Conservation (phyloP, 1,140 invertebrate genomes). For the Zaprionus taronus region DNA sequence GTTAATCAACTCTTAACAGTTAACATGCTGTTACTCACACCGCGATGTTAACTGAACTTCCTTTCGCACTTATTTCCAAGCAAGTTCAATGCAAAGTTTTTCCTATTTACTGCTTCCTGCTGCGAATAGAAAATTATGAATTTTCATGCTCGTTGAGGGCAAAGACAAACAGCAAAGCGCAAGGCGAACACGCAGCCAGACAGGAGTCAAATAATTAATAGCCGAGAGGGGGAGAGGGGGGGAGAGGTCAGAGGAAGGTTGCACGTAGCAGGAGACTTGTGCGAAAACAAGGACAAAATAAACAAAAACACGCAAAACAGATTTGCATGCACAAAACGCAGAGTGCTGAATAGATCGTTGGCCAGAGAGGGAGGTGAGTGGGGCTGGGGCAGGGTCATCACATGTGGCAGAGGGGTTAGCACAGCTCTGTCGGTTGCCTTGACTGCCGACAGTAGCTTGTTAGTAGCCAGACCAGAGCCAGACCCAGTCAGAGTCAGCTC, state of each 20-base stretch:
- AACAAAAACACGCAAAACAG: slow-evolving; percentile 68
- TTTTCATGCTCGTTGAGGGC: slow-evolving; percentile 52
- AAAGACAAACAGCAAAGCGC: slow-evolving; percentile 61
- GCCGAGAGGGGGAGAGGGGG: slow-evolving; percentile 24
- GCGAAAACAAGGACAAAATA: slow-evolving; percentile 48
- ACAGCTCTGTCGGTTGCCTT: slow-evolving; percentile 62
- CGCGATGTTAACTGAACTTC: background rate
- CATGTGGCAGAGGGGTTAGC: slow-evolving; percentile 28
- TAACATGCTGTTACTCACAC: background rate
- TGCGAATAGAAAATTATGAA: slow-evolving; percentile 61
- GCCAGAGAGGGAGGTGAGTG: background rate
- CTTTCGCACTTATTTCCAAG: background rate
- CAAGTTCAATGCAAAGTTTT: slow-evolving; percentile 3
- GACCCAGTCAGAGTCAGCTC: slow-evolving; percentile 12
- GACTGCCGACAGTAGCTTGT: slow-evolving; percentile 74
- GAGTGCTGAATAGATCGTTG: slow-evolving; percentile 39
- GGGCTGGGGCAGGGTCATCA: background rate
- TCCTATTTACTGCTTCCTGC: background rate
- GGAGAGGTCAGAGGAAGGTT: slow-evolving; percentile 8
- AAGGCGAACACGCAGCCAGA: slow-evolving; percentile 61
- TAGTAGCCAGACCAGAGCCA: slow-evolving; percentile 42
- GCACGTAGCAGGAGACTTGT: slow-evolving; percentile 21
- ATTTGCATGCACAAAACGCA: slow-evolving; percentile 72
- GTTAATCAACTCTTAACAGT: slow-evolving; percentile 4
- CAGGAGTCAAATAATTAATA: slow-evolving; percentile 81